A percentile compares a stretch with the other conserved stretches of the same genome.
phyloP scores from a whole-genome alignment of 1,140 invertebrate genomes.

The Drosophila nigrodunni region DNA sequence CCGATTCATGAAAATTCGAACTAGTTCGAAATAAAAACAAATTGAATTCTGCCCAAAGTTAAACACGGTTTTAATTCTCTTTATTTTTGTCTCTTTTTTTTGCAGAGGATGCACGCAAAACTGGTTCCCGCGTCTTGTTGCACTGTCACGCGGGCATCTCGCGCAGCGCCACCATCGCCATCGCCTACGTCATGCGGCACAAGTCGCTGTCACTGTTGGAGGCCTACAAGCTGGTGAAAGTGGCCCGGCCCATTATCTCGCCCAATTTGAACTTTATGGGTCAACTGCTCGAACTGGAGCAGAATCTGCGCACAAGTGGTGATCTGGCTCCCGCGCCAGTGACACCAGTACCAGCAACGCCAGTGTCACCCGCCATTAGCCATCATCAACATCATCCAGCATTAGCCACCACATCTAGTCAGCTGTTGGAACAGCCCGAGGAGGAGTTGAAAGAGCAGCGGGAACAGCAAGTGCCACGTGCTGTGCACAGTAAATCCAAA shows the following conservation, averaged over 20 bases:
- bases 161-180: conserved; percentile 96
- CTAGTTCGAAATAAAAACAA: too few relatives aligned
- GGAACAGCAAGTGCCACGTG: conserved; percentile 2
- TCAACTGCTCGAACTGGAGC: conserved; percentile 95
- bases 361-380: conserved; percentile 10
- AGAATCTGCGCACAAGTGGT: conserved; percentile 87
- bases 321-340: conserved; percentile 60
- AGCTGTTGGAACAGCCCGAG: conserved; percentile 37
- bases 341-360: not conserved
- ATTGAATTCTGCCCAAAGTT: not conserved
- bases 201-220: conserved; percentile 94
- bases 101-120: conserved; percentile 93
- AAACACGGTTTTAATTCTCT: not conserved
- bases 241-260: conserved; percentile 94
- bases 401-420: conserved; percentile 59
- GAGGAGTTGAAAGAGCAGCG: not conserved
- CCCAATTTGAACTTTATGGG: conserved; percentile 99
- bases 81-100: conserved; percentile 83
- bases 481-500: conserved; percentile 56
- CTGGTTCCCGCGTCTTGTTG: conserved; percentile 92
- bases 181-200: conserved; percentile 97
- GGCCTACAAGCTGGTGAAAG: conserved; percentile 95
- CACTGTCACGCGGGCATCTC: conserved; percentile 98
- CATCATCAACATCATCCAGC: not conserved
- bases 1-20: too few relatives aligned